A percentile compares a stretch with the other conserved stretches of the same genome.
Conservation (phyloP, 1,140 invertebrate genomes). For the Formica exsecta region DNA sequence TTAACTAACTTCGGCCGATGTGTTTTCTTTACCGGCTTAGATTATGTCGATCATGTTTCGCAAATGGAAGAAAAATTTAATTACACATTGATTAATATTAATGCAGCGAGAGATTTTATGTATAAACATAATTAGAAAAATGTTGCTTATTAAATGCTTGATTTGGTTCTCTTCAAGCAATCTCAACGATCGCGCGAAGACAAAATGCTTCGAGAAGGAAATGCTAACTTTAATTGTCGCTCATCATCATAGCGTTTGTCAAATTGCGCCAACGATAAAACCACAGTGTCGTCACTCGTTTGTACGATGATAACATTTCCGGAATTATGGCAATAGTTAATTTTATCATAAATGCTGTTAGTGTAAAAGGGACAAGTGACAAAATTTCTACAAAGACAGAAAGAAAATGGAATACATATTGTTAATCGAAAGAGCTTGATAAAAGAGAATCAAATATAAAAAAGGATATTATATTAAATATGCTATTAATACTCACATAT, state of each 20-base stretch:
- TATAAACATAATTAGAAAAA: constrained; percentile 5
- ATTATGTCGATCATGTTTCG: not conserved
- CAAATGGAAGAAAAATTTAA: constrained; percentile 6
- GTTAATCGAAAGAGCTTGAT: not conserved
- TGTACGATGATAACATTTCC: constrained; percentile 32
- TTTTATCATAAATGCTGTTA: constrained; percentile 13
- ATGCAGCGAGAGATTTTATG: not conserved
- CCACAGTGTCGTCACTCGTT: constrained; percentile 6
- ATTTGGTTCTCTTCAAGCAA: not conserved
- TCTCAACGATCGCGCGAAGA: not conserved
- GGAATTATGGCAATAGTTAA: not conserved
- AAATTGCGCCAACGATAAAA: constrained; percentile 31
- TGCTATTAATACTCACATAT: not conserved
- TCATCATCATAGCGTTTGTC: too few relatives aligned
- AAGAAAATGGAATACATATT: too few relatives aligned
- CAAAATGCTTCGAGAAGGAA: not conserved
- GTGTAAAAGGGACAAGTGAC: not conserved
- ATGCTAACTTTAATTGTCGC: constrained; percentile 35
- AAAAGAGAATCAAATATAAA: not conserved
- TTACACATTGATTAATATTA: not conserved
- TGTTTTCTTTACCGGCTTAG: not conserved
- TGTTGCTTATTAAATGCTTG: not conserved
- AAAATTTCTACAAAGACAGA: not conserved
- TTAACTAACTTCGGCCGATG: constrained; percentile 29
- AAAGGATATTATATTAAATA: not conserved